phyloP scores from a whole-genome alignment of 2,888 invertebrate genomes.

The Acanthosepion pharaonis region DNA sequence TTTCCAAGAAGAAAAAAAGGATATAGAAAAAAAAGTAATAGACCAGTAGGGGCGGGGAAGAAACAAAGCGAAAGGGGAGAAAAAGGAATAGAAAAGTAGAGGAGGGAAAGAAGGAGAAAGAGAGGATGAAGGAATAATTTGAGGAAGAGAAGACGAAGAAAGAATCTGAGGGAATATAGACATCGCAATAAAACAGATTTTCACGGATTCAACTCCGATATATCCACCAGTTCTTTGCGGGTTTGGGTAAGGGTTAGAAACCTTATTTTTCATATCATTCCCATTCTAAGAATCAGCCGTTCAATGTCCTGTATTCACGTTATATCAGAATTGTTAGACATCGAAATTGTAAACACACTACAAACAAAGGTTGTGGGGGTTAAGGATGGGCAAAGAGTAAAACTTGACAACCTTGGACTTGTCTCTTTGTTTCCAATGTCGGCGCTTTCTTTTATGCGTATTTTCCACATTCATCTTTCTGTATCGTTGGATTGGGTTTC shows the following conservation, averaged over 20 bases:
- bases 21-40: background rate
- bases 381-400: background rate
- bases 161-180: background rate
- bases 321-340: background rate
- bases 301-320: background rate
- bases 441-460: background rate
- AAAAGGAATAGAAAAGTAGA: background rate
- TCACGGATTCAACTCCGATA: background rate
- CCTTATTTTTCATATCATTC: slow-evolving; percentile 13
- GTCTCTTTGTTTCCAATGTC: background rate
- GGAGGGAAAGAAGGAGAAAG: background rate
- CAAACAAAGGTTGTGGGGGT: background rate
- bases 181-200: background rate
- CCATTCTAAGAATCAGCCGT: background rate
- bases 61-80: background rate
- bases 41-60: background rate
- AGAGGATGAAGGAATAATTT: background rate
- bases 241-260: background rate
- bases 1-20: background rate
- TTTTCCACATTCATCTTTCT: background rate
- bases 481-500: background rate
- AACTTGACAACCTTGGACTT: background rate
- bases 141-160: too few species aligned
- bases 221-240: background rate
- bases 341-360: background rate